Percentiles rank a stretch among this genome's conserved stretches.
Conservation (phyloP, 2,113 vertebrate species). For the Atractosteus spatula region DNA sequence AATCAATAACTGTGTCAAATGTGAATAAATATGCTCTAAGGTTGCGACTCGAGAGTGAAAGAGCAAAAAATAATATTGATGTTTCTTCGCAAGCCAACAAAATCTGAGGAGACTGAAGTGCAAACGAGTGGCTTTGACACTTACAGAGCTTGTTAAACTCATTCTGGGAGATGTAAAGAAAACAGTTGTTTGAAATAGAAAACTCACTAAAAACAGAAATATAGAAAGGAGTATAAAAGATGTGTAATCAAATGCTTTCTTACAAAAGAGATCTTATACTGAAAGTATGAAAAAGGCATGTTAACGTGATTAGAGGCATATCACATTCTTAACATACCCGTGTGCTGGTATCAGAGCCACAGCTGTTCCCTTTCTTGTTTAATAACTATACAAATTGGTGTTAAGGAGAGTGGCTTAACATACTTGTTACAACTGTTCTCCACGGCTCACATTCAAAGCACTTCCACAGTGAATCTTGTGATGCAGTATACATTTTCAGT, state of each 20-base stretch:
- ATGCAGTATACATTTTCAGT: not conserved
- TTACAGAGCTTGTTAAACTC: slow-evolving; percentile 3
- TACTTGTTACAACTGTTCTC: slow-evolving; percentile 21
- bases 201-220: slow-evolving; percentile 1
- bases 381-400: slow-evolving; percentile 25
- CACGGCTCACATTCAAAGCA: slow-evolving; percentile 15
- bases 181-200: slow-evolving; percentile 6
- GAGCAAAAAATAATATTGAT: not conserved
- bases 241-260: not conserved
- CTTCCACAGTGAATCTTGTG: not conserved
- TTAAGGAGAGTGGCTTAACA: slow-evolving; percentile 30
- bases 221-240: not conserved
- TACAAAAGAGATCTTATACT: not conserved
- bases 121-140: not conserved
- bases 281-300: slow-evolving; percentile 35
- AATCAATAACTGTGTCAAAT: no score
- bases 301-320: slow-evolving; percentile 49
- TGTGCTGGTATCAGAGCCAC: slow-evolving; percentile 30
- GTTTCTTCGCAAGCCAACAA: not conserved
- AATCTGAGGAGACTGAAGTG: not conserved
- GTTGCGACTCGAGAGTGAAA: no score
- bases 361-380: slow-evolving; percentile 45
- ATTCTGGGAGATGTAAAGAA: not conserved
- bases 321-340: slow-evolving; percentile 34
- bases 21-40: no score